phyloP scores from a whole-genome alignment of 2,888 invertebrate genomes.

The Arrhopalites spinosus region DNA sequence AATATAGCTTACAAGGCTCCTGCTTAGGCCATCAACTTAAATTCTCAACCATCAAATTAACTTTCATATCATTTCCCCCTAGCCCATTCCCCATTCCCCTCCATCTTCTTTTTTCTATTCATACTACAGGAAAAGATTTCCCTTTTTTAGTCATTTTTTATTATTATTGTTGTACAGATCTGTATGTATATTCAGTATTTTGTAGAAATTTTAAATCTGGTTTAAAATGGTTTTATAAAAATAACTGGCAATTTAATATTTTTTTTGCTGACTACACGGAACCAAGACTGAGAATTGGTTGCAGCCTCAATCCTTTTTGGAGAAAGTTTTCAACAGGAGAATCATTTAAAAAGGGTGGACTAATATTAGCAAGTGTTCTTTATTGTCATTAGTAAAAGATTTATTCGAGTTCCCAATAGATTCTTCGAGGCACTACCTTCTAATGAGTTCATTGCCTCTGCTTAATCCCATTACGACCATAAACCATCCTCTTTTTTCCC shows the following conservation, averaged over 20 bases:
- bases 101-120: too few species aligned
- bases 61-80: background rate
- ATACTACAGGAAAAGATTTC: too few species aligned
- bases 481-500: background rate
- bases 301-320: too few species aligned
- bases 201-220: too few species aligned
- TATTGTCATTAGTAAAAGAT: background rate
- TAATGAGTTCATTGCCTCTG: constrained; percentile 15
- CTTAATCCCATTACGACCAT: constrained; percentile 7
- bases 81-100: background rate
- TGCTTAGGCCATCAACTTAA: background rate
- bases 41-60: constrained; percentile 14
- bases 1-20: constrained; percentile 2
- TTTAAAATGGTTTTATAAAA: too few species aligned
- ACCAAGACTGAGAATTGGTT: too few species aligned
- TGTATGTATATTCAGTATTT: too few species aligned
- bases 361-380: background rate
- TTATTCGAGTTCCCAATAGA: background rate
- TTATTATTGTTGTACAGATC: too few species aligned
- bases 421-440: background rate
- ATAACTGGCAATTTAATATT: too few species aligned
- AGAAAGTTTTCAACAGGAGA: background rate
- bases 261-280: too few species aligned
- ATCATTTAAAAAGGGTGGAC: background rate
- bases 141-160: too few species aligned